Evolutionary conservation across 2,797 vertebrate species (phyloP), one percentile per base, ranked within the genome.

Genomic region (Sebastolobus altivelis): DNA sequence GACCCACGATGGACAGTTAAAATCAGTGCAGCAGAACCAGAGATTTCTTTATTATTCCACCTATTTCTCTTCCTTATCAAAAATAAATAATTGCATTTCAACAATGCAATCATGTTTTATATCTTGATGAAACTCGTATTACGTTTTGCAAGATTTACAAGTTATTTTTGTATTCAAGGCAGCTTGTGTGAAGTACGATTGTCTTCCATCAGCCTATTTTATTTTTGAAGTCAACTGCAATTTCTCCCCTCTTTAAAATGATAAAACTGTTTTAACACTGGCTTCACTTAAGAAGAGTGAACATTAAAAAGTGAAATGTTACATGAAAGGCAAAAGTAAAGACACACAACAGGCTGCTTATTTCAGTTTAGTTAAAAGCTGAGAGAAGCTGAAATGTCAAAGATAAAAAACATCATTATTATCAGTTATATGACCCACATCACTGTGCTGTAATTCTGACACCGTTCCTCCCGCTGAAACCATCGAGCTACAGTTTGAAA

Each of bases 401-500:
- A 67, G 13, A 63, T 55, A 31, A 49, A 81, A 81, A 80, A 65
- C 22, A 31, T 54, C 29, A 56, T 78, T 58, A 63, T 63, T 65
- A 60, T 67, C 35, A 65, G 72, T 78, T 33, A 63, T 49, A 52
- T 68, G 52, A 79, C 65, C 81, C 75, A 73, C 78, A 60, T 85
- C 69, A 86, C 31, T 52, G 35, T 61, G 35, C 46, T 58, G 11
- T 40, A 31, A 12, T 74, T 83, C 60, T 77, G 72, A 76, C 66
- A 59, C 65, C 22, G 46, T 52, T 61, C 73, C 54, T 82, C 38
- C n/a, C 49, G 20, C 70, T 65, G 31, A 89, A 87, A 58, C 18
- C 75, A 78, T 72, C 67, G 6, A 88, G 84, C 79, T 59, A n/a
- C 70, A 82, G 85, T 90, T 75, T 84, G n/a, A 25, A 83, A 92